Evolutionary conservation across 2,888 invertebrate species (phyloP), one percentile per base, ranked within the genome.

Genomic region (Dilophus febrilis): DNA sequence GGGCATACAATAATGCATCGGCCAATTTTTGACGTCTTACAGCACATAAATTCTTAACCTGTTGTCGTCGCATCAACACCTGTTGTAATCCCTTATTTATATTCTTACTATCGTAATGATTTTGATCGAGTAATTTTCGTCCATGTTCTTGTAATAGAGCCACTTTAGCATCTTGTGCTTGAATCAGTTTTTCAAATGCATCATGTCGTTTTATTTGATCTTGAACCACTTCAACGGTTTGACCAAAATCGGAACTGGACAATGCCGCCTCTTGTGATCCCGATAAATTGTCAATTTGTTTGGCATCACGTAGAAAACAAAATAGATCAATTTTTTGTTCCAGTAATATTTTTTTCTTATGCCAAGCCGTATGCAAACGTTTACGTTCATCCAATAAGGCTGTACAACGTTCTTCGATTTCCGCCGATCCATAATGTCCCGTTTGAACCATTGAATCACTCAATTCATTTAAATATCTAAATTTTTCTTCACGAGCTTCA

Each of bases 261-360:
- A 85, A 56, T 0, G 81, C 74, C 0, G 80, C 82, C 55, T 94
- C 91, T 62, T 95, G 94, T 0, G 85, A 74, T 12, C 79, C 77
- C 45, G 90, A 86, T 12, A 86, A 71, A 46, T 87, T 84, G 55
- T 92, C 86, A 44, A 97, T 72, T 58, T 87, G 85, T 53, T 88
- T 87, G 12, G 90, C 88, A 64, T 97, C 97, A 3, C 94, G 70
- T 45, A 91, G 63, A 75, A 97, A 95, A 59, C 88, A 84, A 64
- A 94, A 92, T 51, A 92, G 69, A 61, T 94, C 91, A 45, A 88
- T 85, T 45, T 90, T 71, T 59, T 94, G 90, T 57, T 90, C 88
- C 32, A 91, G 62, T 52, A 85, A 80, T 37, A 88, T 77, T 57
- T 88, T 88, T 50, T 90, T 81, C 40, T 80, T 73, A 46, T 86